Evolutionary conservation across 2,113 vertebrate species (phyloP).

Genomic region (Forbesichthys agassizii): DNA sequence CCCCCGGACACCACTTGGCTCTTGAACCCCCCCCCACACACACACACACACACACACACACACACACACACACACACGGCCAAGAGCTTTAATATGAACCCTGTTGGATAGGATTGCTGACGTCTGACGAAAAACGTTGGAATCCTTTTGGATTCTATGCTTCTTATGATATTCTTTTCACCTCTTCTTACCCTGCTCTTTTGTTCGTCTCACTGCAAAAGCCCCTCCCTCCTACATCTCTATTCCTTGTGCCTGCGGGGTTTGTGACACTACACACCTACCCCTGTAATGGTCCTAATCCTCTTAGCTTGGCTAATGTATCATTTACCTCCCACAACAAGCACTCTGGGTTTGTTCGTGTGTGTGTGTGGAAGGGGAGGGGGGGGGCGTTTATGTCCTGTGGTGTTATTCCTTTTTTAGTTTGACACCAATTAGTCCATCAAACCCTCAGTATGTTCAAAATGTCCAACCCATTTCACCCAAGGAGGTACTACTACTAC

Average conservation of each 20-base stretch:
- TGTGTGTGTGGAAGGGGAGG: too few species aligned
- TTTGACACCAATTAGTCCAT: conserved; percentile 4
- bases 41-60: too few species aligned
- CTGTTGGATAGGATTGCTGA: too few species aligned
- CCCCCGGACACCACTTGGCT: too few species aligned
- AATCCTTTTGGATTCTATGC: neutral
- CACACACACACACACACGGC: too few species aligned
- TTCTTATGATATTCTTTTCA: neutral
- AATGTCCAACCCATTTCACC: conserved; percentile 11
- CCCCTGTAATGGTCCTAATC: conserved; percentile 54
- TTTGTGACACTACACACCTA: conserved; percentile 37
- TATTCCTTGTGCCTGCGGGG: conserved; percentile 2
- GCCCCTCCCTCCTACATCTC: neutral
- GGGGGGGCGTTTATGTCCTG: neutral
- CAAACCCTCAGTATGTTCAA: neutral
- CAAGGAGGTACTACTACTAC: neutral
- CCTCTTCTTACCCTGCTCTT: neutral
- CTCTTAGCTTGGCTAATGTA: conserved; percentile 39
- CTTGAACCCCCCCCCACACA: too few species aligned
- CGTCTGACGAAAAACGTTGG: neutral
- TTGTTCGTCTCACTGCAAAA: neutral
- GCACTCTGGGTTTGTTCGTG: neutral
- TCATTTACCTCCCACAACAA: conserved; percentile 30
- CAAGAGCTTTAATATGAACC: too few species aligned
- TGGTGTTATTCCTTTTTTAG: conserved; percentile 14